Base-by-base conservation (phyloP, 2,113 vertebrate genomes). In the Chamaetylas fuelleborni region DNA sequence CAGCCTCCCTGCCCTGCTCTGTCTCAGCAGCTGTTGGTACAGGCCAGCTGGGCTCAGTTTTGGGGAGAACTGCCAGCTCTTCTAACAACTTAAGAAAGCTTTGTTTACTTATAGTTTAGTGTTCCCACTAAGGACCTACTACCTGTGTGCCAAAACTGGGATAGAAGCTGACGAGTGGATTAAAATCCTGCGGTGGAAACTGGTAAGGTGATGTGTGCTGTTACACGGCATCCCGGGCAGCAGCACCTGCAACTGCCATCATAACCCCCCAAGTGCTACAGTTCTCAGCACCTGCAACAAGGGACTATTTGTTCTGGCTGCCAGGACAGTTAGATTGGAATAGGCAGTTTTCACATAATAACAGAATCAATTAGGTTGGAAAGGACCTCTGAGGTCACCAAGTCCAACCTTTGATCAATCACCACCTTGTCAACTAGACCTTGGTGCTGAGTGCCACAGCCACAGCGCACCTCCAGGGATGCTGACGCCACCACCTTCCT, bases 161-260 rank as follows among this genome's bases (percentile, higher is more conserved):
- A 98, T 99, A 86, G 99, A 99, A 96, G 99, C 99, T 14, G 99
- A 99, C 3, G 99, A 99, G 88, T 99, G 99, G 99, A 99, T 99
- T 90, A 99, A 98, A 95, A 98, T 99, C 84, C 85, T 99, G 72
- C 97, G 98, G 42, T 99, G 99, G 99, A 99, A 99, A 85, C 74
- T 99, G 98, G 99, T 99, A 95, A 99, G 99, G 50, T 9, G 50
- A 29, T 9, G 16, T 14, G 54, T 24, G 4, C 38, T 8, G 25
- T 20, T 15, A 20, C 8, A 6, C 0, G 6, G 47, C 60, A 16
- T 23, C 22, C 50, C 3, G 0, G 60, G 73, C 77, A 83, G 65
- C 66, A 8, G 61, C 20, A 13, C 45, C 53, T 9, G 19, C 9
- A 12, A 4, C 54, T 31, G 42, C 50, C 25, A 3, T 8, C 40